Conservation (phyloP, 2,797 vertebrate genomes). For the Crocodylus rhombifer region DNA sequence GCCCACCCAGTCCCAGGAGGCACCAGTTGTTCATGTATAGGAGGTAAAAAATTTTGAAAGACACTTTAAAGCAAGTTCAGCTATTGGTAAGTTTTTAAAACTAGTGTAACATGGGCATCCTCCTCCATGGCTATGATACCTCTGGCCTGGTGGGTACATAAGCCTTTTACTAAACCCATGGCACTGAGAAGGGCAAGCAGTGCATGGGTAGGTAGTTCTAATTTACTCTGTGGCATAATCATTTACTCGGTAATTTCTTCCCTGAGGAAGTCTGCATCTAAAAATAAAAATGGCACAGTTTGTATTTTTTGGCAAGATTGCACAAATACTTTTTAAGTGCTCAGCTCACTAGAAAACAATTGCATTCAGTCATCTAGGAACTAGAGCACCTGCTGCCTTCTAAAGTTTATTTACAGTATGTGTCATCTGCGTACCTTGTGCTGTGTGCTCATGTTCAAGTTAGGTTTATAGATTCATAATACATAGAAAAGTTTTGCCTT, state of each 20-base stretch:
- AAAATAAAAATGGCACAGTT: slow-evolving; percentile 49
- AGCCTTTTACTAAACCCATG: too few relatives aligned
- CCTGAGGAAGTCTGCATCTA: neutral
- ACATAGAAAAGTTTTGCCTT: neutral
- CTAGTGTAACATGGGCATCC: neutral
- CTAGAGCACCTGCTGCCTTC: slow-evolving; percentile 60
- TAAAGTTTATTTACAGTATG: slow-evolving; percentile 53
- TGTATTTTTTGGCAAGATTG: slow-evolving; percentile 58
- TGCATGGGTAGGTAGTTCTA: slow-evolving; percentile 14
- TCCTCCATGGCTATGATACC: too few relatives aligned
- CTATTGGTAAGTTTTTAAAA: too few relatives aligned
- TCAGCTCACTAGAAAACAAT: slow-evolving; percentile 65
- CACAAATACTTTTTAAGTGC: slow-evolving; percentile 69
- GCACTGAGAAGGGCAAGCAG: too few relatives aligned
- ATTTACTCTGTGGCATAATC: slow-evolving; percentile 27
- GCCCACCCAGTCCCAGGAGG: too few relatives aligned
- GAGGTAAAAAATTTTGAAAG: neutral
- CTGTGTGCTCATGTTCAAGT: slow-evolving; percentile 22
- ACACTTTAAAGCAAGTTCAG: neutral
- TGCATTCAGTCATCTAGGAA: neutral
- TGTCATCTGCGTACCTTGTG: slow-evolving; percentile 30
- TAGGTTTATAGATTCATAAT: slow-evolving; percentile 41
- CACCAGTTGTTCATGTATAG: too few relatives aligned
- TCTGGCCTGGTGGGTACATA: too few relatives aligned
- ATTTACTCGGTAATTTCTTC: slow-evolving; percentile 13